A percentile compares a stretch with the other conserved stretches of the same genome.
Conservation (phyloP, 1,140 invertebrate species). For the Ylistrum balloti region DNA sequence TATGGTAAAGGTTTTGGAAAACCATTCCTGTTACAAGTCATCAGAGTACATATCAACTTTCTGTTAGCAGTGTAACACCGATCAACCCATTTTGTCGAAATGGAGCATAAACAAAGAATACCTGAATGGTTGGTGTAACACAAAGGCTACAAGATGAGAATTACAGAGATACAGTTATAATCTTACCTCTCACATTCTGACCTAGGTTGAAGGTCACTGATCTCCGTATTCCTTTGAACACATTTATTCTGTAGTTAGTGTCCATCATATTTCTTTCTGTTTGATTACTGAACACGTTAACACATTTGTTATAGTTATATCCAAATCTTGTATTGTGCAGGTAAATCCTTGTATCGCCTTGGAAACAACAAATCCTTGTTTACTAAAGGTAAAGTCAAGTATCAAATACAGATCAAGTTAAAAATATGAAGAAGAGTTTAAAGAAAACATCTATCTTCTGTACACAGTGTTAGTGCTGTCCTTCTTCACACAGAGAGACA, state of each 20-base stretch:
- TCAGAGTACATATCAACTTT: too few species aligned
- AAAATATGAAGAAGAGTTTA: neutral
- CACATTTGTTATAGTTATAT: neutral
- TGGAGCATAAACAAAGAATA: too few species aligned
- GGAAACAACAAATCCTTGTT: neutral
- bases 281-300: neutral
- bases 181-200: conserved; percentile 18
- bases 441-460: neutral
- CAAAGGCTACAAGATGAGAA: neutral
- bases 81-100: too few species aligned
- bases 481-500: neutral
- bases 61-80: too few species aligned
- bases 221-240: neutral
- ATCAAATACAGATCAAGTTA: neutral
- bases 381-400: neutral
- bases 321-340: neutral
- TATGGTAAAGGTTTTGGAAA: too few species aligned
- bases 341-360: neutral
- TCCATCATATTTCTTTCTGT: neutral
- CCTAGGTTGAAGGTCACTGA: neutral
- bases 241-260: neutral
- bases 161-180: neutral
- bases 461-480: neutral
- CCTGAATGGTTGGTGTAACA: neutral
- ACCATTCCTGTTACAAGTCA: too few species aligned